These are phyloP conservation scores for Agrenia bidenticulata DNA, from an alignment of 2,888 invertebrate species.

Conservation along the genomic window DNA sequence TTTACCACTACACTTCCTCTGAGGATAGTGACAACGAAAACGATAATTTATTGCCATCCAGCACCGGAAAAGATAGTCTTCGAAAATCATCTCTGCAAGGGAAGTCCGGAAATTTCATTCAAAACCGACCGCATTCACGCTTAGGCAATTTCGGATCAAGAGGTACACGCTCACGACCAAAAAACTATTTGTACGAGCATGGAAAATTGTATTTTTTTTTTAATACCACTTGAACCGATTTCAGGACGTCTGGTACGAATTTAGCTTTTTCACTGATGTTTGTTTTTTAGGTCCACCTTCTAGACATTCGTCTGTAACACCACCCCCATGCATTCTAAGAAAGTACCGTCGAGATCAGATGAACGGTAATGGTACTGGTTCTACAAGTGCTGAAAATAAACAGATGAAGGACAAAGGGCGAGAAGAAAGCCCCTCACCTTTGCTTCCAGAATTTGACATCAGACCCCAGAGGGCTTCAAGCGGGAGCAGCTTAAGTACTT, in stretches of 20 bases:
- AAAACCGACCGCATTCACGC: conserved; percentile 15
- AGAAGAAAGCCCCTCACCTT: conserved; percentile 25
- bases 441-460: neutral
- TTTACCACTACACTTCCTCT: conserved; percentile 46
- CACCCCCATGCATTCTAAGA: conserved; percentile 47
- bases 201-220: neutral
- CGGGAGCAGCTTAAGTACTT: conserved; percentile 46
- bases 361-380: neutral
- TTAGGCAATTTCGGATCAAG: neutral
- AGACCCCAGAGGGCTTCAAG: conserved; percentile 39
- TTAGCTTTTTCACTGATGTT: neutral
- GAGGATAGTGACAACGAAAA: conserved; percentile 38
- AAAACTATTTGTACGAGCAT: no score
- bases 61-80: neutral
- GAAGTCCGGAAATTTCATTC: conserved; percentile 28
- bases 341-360: conserved; percentile 43
- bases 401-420: conserved; percentile 16
- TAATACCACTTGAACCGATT: neutral
- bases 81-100: neutral
- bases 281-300: neutral
- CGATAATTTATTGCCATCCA: neutral
- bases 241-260: neutral
- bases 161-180: no score
- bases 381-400: conserved; percentile 7
- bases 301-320: conserved; percentile 44